Evolutionary conservation across 2,888 invertebrate genomes (phyloP), one percentile per base, ranked within the genome.

Genomic region (Eretmocerus hayati): DNA sequence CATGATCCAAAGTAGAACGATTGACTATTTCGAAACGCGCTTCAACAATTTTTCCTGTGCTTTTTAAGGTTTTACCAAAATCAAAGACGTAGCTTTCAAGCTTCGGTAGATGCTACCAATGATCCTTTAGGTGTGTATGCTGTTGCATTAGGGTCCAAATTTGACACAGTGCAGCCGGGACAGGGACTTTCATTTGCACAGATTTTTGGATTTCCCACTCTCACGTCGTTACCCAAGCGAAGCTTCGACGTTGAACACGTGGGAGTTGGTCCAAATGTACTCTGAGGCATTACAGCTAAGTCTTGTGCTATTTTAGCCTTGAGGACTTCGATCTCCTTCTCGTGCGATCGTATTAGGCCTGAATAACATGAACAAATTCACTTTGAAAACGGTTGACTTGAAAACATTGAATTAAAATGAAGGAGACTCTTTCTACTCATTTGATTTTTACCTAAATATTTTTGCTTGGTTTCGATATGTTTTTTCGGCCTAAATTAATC

Each of bases 251-350:
- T 78, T 42, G 77, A 73, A 54, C 76, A 76, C 48, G 76, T 74
- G 56, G 78, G 75, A 37, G 77, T 70, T 46, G 77, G 74, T 59
- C 77, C 77, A 64, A 83, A 78, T 45, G 79, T 75, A 64, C 87
- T 86, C 57, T 81, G 77, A 42, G 90, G 89, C 88, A 92, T 89
- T 56, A 94, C 89, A 21, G 94, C 94, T 73, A 95, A 75, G 69
- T 94, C 85, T 75, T 95, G 94, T 54, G 92, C 92, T 70, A 90
- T 85, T 76, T 89, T 88, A 52, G 84, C 81, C 71, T 93, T 93
- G 59, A 95, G 78, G 69, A 91, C 90, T 60, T 87, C 87, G 59
- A 95, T 85, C 74, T 94, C 93, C 65, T 89, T 88, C 62, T 94
- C 93, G 74, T 90, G 90, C 58, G 83, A 80, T 61, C 85, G 80